Base-by-base conservation (phyloP, 1,140 invertebrate species). In the Linepithema humile region DNA sequence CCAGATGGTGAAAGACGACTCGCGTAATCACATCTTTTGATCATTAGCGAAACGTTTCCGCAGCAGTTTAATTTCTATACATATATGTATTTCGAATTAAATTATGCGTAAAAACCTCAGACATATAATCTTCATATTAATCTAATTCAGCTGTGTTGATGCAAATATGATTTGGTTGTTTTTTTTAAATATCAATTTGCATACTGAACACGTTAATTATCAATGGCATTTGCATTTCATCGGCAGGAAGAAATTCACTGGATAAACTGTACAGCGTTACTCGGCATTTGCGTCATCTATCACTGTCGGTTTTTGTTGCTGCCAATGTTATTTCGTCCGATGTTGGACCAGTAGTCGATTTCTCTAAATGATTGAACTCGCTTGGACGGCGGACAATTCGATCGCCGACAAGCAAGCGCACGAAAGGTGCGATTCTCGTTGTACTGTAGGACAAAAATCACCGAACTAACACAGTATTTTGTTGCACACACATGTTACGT, bases 391-490 rank as follows among this genome's bases (percentile, higher is more conserved):
- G 23, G 43, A 15, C 23, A 74, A 60, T 74, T 15, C 12, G 53
- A 60, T 26, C 23, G 35, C n/a, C n/a, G 67, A 50, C 43, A 32
- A 59, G 23, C 23, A 77, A 77, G 53, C 45, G n/a, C n/a, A n/a
- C n/a, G n/a, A 9, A 53, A 80, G 53, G 40, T 17, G 43, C 64
- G 74, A 84, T 23, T 70, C 45, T 20, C 23, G n/a, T n/a, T 26
- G 23, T 17, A 32, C 29, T 40, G 26, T 43, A n/a, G 38, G 23
- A 57, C 55, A 62, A 88, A 85, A 84, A 73, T 83, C 85, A n/a
- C 55, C 53, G 73, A 70, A 85, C 90, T 90, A 87, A 85, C 85
- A 84, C 38, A 55, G 40, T 38, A 65, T 88, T 87, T 50, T 77
- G 62, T 7, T 38, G 23, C 15, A 12, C 29, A 75, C 40, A 23